Percentiles rank a stretch among this genome's conserved stretches.
Evolutionary conservation across 2,888 invertebrate species (phyloP).

Genomic region (Boloria selene): DNA sequence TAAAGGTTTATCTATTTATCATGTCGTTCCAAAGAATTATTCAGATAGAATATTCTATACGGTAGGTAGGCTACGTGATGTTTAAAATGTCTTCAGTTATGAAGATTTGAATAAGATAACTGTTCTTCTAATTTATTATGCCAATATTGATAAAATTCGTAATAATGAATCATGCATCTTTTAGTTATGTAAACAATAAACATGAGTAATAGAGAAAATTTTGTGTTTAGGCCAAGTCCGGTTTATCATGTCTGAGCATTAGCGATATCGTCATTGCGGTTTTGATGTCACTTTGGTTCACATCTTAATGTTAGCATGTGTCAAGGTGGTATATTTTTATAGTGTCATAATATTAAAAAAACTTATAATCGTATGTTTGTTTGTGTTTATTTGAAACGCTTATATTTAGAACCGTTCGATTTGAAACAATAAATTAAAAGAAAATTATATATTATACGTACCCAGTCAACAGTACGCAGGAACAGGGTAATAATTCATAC

Average conservation of each 20-base stretch:
- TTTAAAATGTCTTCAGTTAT: neutral
- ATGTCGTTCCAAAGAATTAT: too few relatives aligned
- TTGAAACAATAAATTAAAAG: neutral
- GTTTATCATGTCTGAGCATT: slow-evolving; percentile 24
- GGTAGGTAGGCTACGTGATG: too few relatives aligned
- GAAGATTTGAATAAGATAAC: neutral
- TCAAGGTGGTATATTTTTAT: slow-evolving; percentile 32
- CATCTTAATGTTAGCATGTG: slow-evolving; percentile 29
- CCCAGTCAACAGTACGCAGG: too few relatives aligned
- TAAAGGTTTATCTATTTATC: too few relatives aligned
- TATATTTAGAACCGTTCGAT: neutral
- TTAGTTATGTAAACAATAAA: slow-evolving; percentile 39
- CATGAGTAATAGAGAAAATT: slow-evolving; percentile 42
- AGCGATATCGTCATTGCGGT: slow-evolving; percentile 30
- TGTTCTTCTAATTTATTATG: neutral
- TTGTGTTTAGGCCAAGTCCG: slow-evolving; percentile 31
- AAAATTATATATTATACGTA: too few relatives aligned
- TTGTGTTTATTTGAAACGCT: neutral
- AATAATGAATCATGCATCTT: slow-evolving; percentile 33
- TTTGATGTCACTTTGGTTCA: slow-evolving; percentile 34
- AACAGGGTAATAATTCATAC: too few relatives aligned
- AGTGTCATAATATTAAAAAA: neutral
- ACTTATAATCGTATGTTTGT: neutral
- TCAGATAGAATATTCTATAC: too few relatives aligned
- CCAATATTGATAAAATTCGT: slow-evolving; percentile 23